Percentiles rank a stretch among this genome's conserved stretches.
Evolutionary conservation across 2,113 vertebrate genomes (phyloP).

Genomic region (Empidonax alnorum): DNA sequence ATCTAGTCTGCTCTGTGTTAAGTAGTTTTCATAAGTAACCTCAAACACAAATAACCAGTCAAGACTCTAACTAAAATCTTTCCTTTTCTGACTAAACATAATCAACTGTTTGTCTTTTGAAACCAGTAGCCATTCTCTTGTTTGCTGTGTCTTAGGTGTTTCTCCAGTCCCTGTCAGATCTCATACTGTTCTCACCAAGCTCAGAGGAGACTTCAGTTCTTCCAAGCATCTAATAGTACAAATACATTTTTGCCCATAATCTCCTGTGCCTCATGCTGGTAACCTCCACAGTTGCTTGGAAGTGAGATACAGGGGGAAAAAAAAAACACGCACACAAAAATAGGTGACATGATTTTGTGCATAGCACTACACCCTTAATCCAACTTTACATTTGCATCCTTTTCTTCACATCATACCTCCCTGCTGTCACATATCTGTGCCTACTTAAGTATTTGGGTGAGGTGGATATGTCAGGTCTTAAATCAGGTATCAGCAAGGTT

Average conservation of each 20-base stretch:
- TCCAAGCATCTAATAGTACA: neutral
- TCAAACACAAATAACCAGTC: neutral
- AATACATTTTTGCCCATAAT: neutral
- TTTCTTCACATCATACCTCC: neutral
- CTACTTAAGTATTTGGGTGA: neutral
- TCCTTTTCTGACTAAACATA: neutral
- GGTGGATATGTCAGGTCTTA: neutral
- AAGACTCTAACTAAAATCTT: neutral
- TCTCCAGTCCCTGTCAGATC: neutral
- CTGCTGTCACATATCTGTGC: neutral
- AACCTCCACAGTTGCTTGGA: neutral
- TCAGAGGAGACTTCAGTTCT: neutral
- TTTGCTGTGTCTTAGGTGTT: neutral
- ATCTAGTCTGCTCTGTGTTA: neutral
- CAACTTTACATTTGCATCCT: neutral
- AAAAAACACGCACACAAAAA: neutral
- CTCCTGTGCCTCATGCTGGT: neutral
- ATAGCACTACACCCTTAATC: neutral
- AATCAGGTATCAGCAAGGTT: neutral
- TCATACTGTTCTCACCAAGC: neutral
- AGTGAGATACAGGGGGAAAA: neutral
- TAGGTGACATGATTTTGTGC: neutral
- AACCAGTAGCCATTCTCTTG: neutral
- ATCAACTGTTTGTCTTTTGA: neutral
- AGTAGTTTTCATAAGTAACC: constrained; percentile 3